phyloP scores from a whole-genome alignment of 2,888 invertebrate genomes.

The Agrochola circellaris region DNA sequence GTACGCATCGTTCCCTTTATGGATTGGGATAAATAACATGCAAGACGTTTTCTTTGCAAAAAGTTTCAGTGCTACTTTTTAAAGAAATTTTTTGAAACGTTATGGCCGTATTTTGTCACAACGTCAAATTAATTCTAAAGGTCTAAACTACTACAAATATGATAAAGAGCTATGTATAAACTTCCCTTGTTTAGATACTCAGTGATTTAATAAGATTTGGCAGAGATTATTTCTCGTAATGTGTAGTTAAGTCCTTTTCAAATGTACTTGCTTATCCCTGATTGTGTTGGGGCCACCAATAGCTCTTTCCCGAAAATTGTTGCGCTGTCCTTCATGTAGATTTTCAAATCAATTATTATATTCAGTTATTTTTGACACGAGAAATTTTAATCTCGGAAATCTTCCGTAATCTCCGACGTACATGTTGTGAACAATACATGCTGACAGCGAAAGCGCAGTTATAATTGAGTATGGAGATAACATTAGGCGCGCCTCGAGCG shows the following conservation, averaged over 20 bases:
- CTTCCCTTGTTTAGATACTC: not conserved
- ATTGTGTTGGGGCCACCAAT: not conserved
- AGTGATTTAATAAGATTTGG: constrained; percentile 9
- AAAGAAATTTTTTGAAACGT: not conserved
- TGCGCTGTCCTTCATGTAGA: not conserved
- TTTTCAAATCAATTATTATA: not conserved
- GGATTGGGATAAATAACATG: not conserved
- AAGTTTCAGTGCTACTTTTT: not conserved
- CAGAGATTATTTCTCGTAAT: constrained; percentile 8
- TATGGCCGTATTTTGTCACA: not conserved
- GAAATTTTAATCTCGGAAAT: constrained; percentile 27
- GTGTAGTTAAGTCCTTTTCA: constrained; percentile 8
- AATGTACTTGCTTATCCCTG: not conserved
- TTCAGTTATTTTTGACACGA: constrained; percentile 9
- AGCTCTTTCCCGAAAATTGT: not conserved
- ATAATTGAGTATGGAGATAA: constrained; percentile 72
- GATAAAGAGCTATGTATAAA: not conserved
- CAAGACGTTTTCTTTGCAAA: not conserved
- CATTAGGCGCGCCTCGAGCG: constrained; percentile 71
- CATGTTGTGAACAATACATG: constrained; percentile 45
- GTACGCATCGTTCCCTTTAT: not conserved
- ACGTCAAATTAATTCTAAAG: not conserved
- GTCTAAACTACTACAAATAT: not conserved
- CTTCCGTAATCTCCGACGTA: constrained; percentile 34
- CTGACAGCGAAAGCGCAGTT: constrained; percentile 56